A percentile compares a stretch with the other conserved stretches of the same genome.
Evolutionary conservation across 2,797 vertebrate genomes (phyloP).

Genomic region (Ctenosaura bakeri): DNA sequence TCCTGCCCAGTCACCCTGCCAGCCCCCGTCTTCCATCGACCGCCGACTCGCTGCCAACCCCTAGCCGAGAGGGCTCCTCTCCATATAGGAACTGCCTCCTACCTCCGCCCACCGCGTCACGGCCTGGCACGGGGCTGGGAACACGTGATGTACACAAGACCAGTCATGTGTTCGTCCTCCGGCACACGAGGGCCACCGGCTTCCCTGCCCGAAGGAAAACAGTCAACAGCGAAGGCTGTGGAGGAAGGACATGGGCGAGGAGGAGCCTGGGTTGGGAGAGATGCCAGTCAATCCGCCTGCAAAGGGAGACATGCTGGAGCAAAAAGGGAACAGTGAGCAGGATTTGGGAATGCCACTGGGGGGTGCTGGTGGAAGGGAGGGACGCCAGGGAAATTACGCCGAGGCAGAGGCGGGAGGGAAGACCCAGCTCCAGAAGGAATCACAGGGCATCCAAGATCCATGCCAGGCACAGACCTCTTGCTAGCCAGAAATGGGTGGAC

Average conservation of each 20-base stretch:
- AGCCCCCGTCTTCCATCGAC: not conserved
- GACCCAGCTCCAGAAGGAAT: not conserved
- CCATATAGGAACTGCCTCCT: conserved; percentile 33
- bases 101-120: conserved; percentile 47
- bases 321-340: not conserved
- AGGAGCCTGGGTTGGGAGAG: conserved; percentile 27
- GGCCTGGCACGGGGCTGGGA: conserved; percentile 37
- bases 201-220: conserved; percentile 20
- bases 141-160: conserved; percentile 47
- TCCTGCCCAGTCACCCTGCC: not conserved
- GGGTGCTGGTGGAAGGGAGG: not conserved
- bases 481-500: not conserved
- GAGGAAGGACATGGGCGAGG: conserved; percentile 23
- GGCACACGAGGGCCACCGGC: conserved; percentile 35
- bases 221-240: not conserved
- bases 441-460: not conserved
- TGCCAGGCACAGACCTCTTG: not conserved
- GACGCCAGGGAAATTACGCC: not conserved
- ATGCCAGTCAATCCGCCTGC: conserved; percentile 28
- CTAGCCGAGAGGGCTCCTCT: conserved; percentile 20
- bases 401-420: not conserved
- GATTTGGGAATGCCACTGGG: not conserved
- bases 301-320: not conserved
- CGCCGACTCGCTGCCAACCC: not conserved
- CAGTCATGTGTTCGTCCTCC: conserved; percentile 36